phyloP scores from a whole-genome alignment of 2,113 vertebrate species.

The Hypomesus transpacificus region DNA sequence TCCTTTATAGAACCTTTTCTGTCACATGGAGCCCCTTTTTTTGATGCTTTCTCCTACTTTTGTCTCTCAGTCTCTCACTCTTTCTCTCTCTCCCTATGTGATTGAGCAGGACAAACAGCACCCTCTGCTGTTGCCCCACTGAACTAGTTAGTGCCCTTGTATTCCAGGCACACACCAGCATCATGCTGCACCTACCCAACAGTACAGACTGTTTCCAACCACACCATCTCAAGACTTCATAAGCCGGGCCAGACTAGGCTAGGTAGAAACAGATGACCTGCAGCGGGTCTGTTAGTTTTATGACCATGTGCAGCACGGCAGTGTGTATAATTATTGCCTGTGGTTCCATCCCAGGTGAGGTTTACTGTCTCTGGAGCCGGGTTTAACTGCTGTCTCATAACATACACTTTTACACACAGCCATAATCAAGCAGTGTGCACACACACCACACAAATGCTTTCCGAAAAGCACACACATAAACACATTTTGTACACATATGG shows the following conservation, averaged over 20 bases:
- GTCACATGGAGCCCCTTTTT: too few species aligned
- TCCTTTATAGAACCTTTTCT: too few species aligned
- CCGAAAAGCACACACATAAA: neutral
- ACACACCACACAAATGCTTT: neutral
- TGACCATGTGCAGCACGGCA: neutral
- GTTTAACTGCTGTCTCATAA: slow-evolving; percentile 21
- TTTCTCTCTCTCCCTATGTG: neutral
- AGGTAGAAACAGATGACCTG: neutral
- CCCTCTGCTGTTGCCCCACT: neutral
- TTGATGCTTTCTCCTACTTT: neutral
- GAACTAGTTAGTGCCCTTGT: neutral
- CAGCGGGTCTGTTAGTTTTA: neutral
- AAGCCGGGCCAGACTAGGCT: neutral
- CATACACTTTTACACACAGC: slow-evolving; percentile 16
- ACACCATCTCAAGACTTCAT: too few species aligned
- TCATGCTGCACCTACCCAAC: neutral
- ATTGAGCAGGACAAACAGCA: slow-evolving; percentile 15
- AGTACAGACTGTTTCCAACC: neutral
- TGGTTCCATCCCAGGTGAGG: slow-evolving; percentile 39
- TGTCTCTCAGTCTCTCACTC: neutral
- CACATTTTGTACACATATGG: too few species aligned
- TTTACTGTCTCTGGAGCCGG: slow-evolving; percentile 35
- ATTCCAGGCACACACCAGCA: neutral
- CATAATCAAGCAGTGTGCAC: slow-evolving; percentile 7
- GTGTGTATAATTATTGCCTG: slow-evolving; percentile 46